These are phyloP conservation scores for Thunnus maccoyii DNA, from an alignment of 2,113 vertebrate genomes.

Conservation along the genomic window DNA sequence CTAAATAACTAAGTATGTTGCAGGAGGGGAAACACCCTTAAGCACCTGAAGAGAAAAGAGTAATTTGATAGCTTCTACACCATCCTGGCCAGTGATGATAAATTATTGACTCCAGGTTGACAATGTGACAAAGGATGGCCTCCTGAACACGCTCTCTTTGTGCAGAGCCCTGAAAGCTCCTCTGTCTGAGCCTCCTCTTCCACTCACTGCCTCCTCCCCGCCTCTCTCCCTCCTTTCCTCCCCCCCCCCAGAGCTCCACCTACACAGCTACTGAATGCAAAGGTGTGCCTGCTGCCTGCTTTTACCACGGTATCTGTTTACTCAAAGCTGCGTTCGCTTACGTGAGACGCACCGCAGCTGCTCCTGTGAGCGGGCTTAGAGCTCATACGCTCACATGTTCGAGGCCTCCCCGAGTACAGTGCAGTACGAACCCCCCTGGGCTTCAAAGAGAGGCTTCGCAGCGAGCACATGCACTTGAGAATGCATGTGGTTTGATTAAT, in stretches of 20 bases:
- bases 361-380: slow-evolving; percentile 45
- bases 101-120: slow-evolving; percentile 74
- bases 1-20: background rate
- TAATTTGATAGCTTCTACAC: slow-evolving; percentile 35
- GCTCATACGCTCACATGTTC: slow-evolving; percentile 60
- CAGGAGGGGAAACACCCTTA: background rate
- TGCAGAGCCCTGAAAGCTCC: slow-evolving; percentile 55
- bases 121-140: slow-evolving; percentile 57
- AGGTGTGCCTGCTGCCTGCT: slow-evolving; percentile 64
- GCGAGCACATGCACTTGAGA: slow-evolving; percentile 50
- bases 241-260: slow-evolving; percentile 44
- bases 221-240: background rate
- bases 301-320: slow-evolving; percentile 70
- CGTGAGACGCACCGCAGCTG: slow-evolving; percentile 65
- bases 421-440: background rate
- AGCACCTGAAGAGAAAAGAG: slow-evolving; percentile 1
- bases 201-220: slow-evolving; percentile 19
- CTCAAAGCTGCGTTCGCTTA: slow-evolving; percentile 53
- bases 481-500: slow-evolving; percentile 73
- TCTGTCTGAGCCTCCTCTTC: slow-evolving; percentile 53
- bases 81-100: slow-evolving; percentile 36
- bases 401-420: slow-evolving; percentile 16
- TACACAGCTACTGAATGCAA: slow-evolving; percentile 59
- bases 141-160: slow-evolving; percentile 61
- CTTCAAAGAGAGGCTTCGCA: slow-evolving; percentile 62